phyloP scores from a whole-genome alignment of 92 coral and sea anemone species.

The Zoanthus gigantus region DNA sequence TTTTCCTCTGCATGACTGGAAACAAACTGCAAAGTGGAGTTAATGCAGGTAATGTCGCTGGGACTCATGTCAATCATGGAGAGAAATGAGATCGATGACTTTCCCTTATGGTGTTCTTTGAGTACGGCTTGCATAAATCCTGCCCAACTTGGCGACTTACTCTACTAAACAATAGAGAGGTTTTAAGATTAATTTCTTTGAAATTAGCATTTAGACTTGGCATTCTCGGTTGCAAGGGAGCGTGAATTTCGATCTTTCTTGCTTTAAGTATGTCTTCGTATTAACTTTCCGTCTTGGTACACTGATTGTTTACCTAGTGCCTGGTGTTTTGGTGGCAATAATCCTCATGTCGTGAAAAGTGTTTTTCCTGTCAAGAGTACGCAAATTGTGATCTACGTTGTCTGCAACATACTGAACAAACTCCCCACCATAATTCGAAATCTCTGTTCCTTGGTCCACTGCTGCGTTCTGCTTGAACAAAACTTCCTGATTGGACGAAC shows the following conservation, averaged over 20 bases:
- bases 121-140: too few relatives aligned
- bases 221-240: background rate
- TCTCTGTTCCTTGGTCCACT: background rate
- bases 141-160: too few relatives aligned
- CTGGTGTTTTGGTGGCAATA: background rate
- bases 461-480: background rate
- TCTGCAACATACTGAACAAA: background rate
- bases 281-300: background rate
- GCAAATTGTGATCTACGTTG: background rate
- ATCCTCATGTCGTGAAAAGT: background rate
- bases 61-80: constrained; percentile 21
- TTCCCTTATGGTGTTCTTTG: too few relatives aligned
- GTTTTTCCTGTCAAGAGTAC: background rate
- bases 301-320: background rate
- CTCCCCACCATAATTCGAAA: background rate
- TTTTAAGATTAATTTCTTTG: too few relatives aligned
- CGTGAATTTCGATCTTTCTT: background rate
- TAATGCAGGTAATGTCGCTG: constrained; percentile 1
- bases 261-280: background rate
- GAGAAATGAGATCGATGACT: constrained; percentile 22
- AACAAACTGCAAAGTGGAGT: constrained; percentile 27
- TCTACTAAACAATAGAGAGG: too few relatives aligned
- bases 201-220: background rate
- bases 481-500: too few relatives aligned
- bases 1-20: constrained; percentile 20